Conservation (phyloP, 2,113 vertebrate genomes). For the Camelus dromedarius region DNA sequence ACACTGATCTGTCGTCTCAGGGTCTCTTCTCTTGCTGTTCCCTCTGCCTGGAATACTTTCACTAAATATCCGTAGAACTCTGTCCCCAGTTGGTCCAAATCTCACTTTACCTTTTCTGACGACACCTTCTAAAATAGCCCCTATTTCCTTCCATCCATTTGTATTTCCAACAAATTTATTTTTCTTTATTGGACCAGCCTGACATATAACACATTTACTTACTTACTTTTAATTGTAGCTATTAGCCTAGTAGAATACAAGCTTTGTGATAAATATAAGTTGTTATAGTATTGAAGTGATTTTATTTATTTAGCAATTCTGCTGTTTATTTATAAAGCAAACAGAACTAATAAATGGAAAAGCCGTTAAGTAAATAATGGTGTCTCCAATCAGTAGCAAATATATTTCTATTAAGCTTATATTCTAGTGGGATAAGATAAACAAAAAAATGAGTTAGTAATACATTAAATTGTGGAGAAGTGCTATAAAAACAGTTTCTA, state of each 20-base stretch:
- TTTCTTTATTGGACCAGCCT: neutral
- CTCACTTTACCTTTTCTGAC: neutral
- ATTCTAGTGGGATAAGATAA: neutral
- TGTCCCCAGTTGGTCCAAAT: neutral
- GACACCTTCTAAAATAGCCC: neutral
- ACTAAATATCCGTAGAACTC: neutral
- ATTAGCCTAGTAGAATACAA: neutral
- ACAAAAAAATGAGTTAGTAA: neutral
- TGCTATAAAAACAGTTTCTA: neutral
- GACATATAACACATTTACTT: neutral
- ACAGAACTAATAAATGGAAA: neutral
- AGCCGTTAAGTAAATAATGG: neutral
- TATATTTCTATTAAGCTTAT: neutral
- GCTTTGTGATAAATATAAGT: neutral
- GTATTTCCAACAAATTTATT: neutral
- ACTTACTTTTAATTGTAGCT: neutral
- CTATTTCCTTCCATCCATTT: neutral
- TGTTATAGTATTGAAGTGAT: neutral
- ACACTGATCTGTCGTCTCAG: neutral
- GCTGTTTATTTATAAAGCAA: neutral
- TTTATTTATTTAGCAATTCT: slow-evolving; percentile 17
- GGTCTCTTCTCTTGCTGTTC: neutral
- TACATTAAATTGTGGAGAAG: neutral
- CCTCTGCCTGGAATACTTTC: neutral
- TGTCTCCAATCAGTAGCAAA: neutral